These are phyloP conservation scores for Enteromius argenteus DNA, from an alignment of 2,797 vertebrate genomes.

Conservation along the genomic window DNA sequence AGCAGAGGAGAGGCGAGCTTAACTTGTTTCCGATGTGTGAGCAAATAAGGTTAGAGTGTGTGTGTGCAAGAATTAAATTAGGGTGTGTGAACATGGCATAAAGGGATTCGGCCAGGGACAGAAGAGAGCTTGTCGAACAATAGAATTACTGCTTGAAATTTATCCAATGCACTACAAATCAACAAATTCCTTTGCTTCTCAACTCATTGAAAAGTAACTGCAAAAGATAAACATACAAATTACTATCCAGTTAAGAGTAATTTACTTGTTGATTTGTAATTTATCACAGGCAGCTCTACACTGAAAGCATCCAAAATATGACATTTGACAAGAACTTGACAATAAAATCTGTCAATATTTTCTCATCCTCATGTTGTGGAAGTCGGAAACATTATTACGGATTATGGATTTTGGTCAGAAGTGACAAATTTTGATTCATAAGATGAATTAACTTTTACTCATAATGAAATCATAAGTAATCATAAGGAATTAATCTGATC, in stretches of 20 bases:
- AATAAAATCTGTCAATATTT: neutral
- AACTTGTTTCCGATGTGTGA: slow-evolving; percentile 35
- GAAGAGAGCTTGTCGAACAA: neutral
- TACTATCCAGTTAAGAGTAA: neutral
- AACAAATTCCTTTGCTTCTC: neutral
- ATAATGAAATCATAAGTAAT: no score
- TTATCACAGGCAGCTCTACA: neutral
- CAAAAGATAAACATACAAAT: neutral
- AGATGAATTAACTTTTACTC: neutral
- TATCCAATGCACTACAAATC: neutral
- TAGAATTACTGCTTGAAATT: slow-evolving; percentile 15
- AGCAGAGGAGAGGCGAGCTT: slow-evolving; percentile 34
- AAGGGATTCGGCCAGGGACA: neutral
- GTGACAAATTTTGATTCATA: neutral
- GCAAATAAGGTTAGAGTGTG: slow-evolving; percentile 39
- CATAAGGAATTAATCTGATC: no score
- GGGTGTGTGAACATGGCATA: neutral
- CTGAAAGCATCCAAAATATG: neutral
- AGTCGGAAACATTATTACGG: neutral
- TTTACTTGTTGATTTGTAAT: neutral
- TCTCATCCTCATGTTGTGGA: neutral
- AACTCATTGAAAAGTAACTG: neutral
- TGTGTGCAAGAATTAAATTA: slow-evolving; percentile 20
- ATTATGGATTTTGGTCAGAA: neutral
- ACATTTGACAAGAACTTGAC: neutral